phyloP scores from a whole-genome alignment of 1,140 invertebrate genomes.

The Drosophila ironensis region DNA sequence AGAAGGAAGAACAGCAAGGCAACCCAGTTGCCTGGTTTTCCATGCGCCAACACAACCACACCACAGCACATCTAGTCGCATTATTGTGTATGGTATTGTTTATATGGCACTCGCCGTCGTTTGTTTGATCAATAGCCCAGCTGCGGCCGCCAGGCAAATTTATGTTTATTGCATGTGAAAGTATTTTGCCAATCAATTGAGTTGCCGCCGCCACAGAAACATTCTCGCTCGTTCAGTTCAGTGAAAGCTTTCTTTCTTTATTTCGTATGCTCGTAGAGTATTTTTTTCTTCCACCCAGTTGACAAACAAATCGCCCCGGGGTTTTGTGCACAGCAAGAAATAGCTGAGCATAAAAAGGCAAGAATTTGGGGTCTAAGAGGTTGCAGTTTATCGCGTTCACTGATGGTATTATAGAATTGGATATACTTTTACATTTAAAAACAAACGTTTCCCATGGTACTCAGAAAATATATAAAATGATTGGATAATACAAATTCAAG shows the following conservation, averaged over 20 bases:
- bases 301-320: constrained; percentile 45
- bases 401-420: too few species aligned
- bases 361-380: too few species aligned
- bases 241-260: constrained; percentile 73
- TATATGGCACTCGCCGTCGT: constrained; percentile 27
- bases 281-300: constrained; percentile 28
- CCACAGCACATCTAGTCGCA: too few species aligned
- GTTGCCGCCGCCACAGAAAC: constrained; percentile 45
- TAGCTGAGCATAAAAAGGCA: too few species aligned
- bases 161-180: constrained; percentile 65
- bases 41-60: background rate
- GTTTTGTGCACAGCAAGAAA: background rate
- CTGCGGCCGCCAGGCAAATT: constrained; percentile 26
- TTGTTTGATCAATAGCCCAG: constrained; percentile 70
- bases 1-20: constrained; percentile 37
- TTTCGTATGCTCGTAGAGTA: too few species aligned
- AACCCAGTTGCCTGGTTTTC: constrained; percentile 49
- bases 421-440: too few species aligned
- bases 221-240: constrained; percentile 65
- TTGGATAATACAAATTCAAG: too few species aligned
- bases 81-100: constrained; percentile 1
- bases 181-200: constrained; percentile 60
- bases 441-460: too few species aligned
- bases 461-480: too few species aligned
- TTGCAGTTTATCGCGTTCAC: too few species aligned